These are phyloP conservation scores for Pteria penguin DNA, from an alignment of 2,888 invertebrate species.

Conservation along the genomic window DNA sequence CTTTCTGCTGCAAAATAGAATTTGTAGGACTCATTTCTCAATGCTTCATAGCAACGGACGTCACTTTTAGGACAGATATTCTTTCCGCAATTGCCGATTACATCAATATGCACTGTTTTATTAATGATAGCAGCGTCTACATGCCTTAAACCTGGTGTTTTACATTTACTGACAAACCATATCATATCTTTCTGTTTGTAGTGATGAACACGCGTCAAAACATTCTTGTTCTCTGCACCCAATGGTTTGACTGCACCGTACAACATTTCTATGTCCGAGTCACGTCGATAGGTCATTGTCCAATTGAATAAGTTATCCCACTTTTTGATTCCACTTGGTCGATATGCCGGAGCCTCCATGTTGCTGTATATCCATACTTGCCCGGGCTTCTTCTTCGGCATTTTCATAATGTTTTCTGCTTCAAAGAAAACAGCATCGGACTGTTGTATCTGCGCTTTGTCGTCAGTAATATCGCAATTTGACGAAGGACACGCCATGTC, in stretches of 20 bases:
- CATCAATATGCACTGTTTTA: constrained; percentile 86
- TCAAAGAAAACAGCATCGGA: neutral
- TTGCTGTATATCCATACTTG: neutral
- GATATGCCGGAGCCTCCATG: neutral
- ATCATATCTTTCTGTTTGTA: constrained; percentile 96
- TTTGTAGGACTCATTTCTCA: constrained; percentile 96
- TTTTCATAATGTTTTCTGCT: neutral
- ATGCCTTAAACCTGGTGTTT: constrained; percentile 91
- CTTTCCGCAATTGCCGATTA: constrained; percentile 75
- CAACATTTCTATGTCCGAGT: constrained; percentile 96
- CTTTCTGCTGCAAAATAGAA: constrained; percentile 98
- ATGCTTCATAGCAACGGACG: no score
- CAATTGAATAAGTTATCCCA: constrained; percentile 91
- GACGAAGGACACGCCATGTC: neutral
- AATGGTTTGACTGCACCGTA: constrained; percentile 85
- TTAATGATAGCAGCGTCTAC: constrained; percentile 91
- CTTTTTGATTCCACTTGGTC: neutral
- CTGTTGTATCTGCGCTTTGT: neutral
- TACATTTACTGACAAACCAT: constrained; percentile 98
- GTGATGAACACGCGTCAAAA: neutral
- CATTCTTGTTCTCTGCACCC: constrained; percentile 80
- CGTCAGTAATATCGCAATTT: neutral
- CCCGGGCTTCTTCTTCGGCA: neutral
- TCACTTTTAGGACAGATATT: constrained; percentile 84
- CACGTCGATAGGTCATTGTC: constrained; percentile 96